Evolutionary conservation across 2,797 vertebrate genomes (phyloP).

Genomic region (Molothrus aeneus): DNA sequence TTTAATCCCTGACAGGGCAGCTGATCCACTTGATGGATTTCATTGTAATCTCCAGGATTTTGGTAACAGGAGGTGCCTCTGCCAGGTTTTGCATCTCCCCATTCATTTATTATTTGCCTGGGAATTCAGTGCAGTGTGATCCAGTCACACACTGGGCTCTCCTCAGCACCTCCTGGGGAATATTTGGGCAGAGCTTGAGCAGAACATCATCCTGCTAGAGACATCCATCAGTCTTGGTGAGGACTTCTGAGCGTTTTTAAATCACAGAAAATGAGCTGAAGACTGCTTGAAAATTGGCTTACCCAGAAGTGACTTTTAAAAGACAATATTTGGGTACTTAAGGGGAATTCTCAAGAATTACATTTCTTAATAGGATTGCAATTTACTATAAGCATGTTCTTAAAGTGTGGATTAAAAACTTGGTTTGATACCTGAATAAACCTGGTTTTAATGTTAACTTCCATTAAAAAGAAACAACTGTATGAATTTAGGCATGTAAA

Average conservation of each 20-base stretch:
- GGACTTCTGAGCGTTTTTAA: background rate
- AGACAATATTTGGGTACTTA: background rate
- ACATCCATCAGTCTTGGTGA: background rate
- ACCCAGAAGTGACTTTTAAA: background rate
- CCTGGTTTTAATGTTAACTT: background rate
- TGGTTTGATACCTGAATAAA: background rate
- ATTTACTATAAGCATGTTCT: background rate
- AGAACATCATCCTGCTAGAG: background rate
- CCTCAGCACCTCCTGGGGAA: background rate
- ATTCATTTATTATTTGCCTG: background rate
- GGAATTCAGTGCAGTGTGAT: background rate
- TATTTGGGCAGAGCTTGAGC: background rate
- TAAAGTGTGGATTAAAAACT: background rate
- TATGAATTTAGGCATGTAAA: background rate
- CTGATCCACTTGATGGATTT: background rate
- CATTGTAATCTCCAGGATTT: background rate
- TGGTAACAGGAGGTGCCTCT: background rate
- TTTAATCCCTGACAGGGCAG: background rate
- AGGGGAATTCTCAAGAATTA: background rate
- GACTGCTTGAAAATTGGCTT: background rate
- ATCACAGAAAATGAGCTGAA: background rate
- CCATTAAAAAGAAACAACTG: background rate
- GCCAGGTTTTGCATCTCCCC: background rate
- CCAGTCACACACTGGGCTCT: background rate
- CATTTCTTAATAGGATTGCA: background rate